Percentiles rank a stretch among this genome's conserved stretches.
These are phyloP conservation scores for Trematocara stigmaticum DNA, from an alignment of 2,113 vertebrate species.

Conservation along the genomic window DNA sequence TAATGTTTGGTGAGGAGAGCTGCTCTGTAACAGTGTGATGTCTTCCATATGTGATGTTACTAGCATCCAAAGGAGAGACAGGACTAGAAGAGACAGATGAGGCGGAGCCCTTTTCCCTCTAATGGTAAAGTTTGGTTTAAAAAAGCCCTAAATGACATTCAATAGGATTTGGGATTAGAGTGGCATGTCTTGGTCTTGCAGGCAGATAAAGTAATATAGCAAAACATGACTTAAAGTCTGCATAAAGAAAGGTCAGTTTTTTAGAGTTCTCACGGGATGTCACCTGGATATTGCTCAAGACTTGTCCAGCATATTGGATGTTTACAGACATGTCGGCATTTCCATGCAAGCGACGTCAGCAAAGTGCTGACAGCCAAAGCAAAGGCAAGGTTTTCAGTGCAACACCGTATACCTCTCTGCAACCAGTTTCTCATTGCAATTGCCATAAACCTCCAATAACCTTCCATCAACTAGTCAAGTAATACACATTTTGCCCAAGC, in stretches of 20 bases:
- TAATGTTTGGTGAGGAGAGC: slow-evolving; percentile 57
- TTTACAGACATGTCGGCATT: background rate
- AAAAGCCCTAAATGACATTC: slow-evolving; percentile 19
- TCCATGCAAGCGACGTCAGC: background rate
- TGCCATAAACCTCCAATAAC: background rate
- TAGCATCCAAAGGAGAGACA: slow-evolving; percentile 30
- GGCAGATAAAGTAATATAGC: background rate
- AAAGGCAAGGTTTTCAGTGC: background rate
- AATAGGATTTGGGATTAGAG: slow-evolving; percentile 10
- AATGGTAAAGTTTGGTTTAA: slow-evolving; percentile 39
- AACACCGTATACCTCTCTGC: background rate
- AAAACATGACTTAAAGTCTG: background rate
- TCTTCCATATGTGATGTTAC: slow-evolving; percentile 70
- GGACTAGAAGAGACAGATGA: slow-evolving; percentile 30
- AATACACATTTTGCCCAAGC: background rate
- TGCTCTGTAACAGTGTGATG: slow-evolving; percentile 59
- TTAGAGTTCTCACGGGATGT: background rate
- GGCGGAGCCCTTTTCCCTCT: slow-evolving; percentile 29
- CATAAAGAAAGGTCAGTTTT: background rate
- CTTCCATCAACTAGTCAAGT: background rate
- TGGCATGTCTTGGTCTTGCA: background rate
- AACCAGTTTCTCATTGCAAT: background rate
- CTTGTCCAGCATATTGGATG: background rate
- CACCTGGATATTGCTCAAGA: background rate
- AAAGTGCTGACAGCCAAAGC: background rate